Conservation (phyloP, 1,140 invertebrate species). For the Formica exsecta region DNA sequence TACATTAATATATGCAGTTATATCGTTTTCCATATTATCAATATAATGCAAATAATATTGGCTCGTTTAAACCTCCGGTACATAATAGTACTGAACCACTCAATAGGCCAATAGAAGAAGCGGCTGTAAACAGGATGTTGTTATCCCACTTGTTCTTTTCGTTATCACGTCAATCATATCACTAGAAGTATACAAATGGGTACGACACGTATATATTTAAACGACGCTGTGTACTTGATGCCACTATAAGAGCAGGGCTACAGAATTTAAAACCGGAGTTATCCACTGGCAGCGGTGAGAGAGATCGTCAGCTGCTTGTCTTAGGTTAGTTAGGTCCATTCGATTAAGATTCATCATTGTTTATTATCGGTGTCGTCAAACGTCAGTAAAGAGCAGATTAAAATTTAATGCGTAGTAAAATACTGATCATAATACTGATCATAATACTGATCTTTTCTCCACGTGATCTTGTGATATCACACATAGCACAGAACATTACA, state of each 20-base stretch:
- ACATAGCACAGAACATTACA: too few relatives aligned
- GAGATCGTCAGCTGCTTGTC: constrained; percentile 35
- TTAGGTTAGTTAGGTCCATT: constrained; percentile 70
- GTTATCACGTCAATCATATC: not conserved
- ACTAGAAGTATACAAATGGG: not conserved
- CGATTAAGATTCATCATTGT: constrained; percentile 31
- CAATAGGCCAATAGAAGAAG: not conserved
- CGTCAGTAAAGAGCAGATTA: constrained; percentile 55
- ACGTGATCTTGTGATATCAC: not conserved
- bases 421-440: constrained; percentile 32
- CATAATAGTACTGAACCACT: not conserved
- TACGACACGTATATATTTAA: not conserved
- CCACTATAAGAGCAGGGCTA: not conserved
- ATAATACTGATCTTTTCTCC: constrained; percentile 23
- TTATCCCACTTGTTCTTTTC: not conserved
- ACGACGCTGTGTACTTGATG: not conserved
- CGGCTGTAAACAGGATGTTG: not conserved
- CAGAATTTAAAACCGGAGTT: not conserved
- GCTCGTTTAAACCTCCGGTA: not conserved
- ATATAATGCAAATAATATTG: not conserved
- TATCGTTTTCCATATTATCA: not conserved
- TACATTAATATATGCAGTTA: too few relatives aligned
- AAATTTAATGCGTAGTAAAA: constrained; percentile 22
- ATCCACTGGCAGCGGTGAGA: not conserved
- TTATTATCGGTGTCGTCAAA: constrained; percentile 55